Evolutionary conservation across 2,797 vertebrate species (phyloP), one percentile per base, ranked within the genome.

Genomic region (Rhinichthys osculus): DNA sequence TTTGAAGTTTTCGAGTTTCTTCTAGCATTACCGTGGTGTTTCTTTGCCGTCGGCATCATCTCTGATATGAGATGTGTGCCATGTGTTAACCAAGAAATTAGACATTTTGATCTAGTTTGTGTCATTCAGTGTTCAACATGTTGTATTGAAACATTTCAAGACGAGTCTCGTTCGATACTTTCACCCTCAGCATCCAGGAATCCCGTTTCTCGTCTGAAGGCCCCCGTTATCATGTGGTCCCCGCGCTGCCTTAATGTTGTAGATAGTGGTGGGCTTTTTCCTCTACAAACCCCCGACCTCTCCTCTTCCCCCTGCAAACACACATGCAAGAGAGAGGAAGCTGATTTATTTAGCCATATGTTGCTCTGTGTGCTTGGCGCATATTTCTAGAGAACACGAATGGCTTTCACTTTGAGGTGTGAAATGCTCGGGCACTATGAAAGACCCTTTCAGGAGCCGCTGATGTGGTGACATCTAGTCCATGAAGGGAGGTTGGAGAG

Each of bases 71-170:
- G 91, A 93, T 89, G 93, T 94, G 92, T 92, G 93, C 93, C 93
- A 90, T 94, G 91, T 88, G 82, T 92, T 93, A 90, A 90, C 69
- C 86, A 90, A 87, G 76, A 84, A 67, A 38, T 86, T 35, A 85
- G 64, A 81, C 17, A 33, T 78, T 74, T 76, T 91, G 89, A 79
- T 91, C 91, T 93, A 47, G 70, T 92, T 92, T 92, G 87, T 93
- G 91, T 93, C 92, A 76, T 88, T 88, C 83, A 91, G 92, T 95
- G 94, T 95, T 95, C 91, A 91, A 95, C 95, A 95, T 95, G 95
- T 95, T 95, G 94, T 95, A 95, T 92, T 94, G 94, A 96, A 94
- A 95, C 94, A 94, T 95, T 95, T 95, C 92, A 92, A 90, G 91
- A 92, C 27, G 70, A 87, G 83, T 84, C 79, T 83, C 78, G 57